Percentiles rank a stretch among this genome's conserved stretches.
Evolutionary conservation across 37 sponge, comb jelly and placozoan genomes (phyloP).

Genomic region (Hexactinellida sp.): DNA sequence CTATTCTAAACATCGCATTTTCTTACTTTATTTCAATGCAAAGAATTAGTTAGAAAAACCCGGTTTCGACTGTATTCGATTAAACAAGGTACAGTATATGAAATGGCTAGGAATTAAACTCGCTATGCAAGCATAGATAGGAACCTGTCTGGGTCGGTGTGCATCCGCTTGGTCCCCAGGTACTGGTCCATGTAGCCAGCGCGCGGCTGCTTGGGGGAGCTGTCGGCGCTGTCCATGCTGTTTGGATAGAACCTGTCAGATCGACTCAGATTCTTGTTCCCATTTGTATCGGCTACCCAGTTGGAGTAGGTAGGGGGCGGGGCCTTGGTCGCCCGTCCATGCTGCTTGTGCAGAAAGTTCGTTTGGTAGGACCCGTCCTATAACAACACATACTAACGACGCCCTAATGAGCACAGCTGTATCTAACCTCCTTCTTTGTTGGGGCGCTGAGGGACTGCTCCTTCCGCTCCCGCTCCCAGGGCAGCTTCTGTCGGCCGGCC

Average conservation of each 20-base stretch:
- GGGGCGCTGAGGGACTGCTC: constrained; percentile 3
- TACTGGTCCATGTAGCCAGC: background rate
- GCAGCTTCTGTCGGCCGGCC: constrained; percentile 17
- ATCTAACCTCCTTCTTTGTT: background rate
- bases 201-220: background rate
- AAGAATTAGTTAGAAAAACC: too few relatives aligned
- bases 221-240: background rate
- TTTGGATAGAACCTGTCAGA: background rate
- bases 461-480: constrained; percentile 19
- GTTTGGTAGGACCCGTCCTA: background rate
- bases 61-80: too few relatives aligned
- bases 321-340: background rate
- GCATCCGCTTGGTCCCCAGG: background rate
- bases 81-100: too few relatives aligned
- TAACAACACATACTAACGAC: background rate
- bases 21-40: too few relatives aligned
- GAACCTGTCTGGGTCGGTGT: background rate
- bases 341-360: background rate
- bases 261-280: background rate
- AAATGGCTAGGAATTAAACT: too few relatives aligned
- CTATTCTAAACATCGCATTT: too few relatives aligned
- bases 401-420: too few relatives aligned
- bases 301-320: background rate
- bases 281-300: background rate
- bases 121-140: too few relatives aligned